phyloP scores from a whole-genome alignment of 2,888 invertebrate genomes.

The Catocala nupta region DNA sequence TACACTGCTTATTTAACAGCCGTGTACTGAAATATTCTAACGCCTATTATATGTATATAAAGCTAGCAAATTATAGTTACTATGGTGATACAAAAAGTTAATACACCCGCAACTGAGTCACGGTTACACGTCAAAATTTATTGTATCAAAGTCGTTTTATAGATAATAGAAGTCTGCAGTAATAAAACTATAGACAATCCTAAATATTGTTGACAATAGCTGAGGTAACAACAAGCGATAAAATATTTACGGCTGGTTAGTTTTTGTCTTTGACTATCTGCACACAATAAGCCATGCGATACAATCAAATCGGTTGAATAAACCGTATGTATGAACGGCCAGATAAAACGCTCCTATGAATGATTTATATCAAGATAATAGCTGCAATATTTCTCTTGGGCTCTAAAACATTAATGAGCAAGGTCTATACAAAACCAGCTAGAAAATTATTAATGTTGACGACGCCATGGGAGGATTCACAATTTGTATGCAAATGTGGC shows the following conservation, averaged over 20 bases:
- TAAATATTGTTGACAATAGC: background rate
- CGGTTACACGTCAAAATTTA: background rate
- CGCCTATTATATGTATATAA: no score
- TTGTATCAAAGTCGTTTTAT: background rate
- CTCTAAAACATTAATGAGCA: no score
- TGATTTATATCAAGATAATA: background rate
- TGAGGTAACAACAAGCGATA: background rate
- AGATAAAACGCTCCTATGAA: background rate
- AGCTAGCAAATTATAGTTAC: no score
- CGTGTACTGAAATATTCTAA: no score
- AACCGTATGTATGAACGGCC: background rate
- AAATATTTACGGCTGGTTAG: constrained; percentile 6
- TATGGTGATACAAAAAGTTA: no score
- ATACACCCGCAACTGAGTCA: background rate
- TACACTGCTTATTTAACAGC: background rate
- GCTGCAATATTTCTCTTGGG: background rate
- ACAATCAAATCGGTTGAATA: constrained; percentile 2
- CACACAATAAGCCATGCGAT: background rate
- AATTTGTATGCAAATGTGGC: no score
- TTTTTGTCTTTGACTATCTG: background rate
- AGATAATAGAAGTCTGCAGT: background rate
- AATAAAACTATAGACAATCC: background rate
- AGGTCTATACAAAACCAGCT: no score
- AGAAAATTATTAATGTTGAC: no score
- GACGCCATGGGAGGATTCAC: no score